Percentiles rank a stretch among this genome's conserved stretches.
Evolutionary conservation across 2,888 invertebrate species (phyloP).

Genomic region (Chironomus tentans): DNA sequence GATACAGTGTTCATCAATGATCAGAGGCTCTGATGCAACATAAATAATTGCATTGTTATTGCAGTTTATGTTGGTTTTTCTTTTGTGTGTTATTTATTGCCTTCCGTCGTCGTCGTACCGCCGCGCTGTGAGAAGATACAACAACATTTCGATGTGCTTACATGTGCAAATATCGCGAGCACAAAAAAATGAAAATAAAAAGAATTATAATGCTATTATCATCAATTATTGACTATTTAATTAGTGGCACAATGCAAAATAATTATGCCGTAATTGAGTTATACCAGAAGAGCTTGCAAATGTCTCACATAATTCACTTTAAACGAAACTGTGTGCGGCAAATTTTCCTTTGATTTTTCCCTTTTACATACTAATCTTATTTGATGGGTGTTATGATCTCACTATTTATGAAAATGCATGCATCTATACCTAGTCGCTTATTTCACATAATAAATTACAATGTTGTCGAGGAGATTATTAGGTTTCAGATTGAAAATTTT

Average conservation of each 20-base stretch:
- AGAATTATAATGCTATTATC: slow-evolving; percentile 16
- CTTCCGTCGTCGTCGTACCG: background rate
- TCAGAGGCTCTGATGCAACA: background rate
- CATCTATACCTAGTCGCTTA: background rate
- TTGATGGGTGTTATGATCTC: background rate
- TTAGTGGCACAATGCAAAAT: slow-evolving; percentile 21
- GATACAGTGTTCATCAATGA: background rate
- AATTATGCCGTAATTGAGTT: slow-evolving; percentile 14
- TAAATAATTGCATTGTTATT: slow-evolving; percentile 14
- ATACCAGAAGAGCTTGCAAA: background rate
- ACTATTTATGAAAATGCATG: background rate
- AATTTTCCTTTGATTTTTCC: background rate
- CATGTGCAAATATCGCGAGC: slow-evolving; percentile 6
- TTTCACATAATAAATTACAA: background rate
- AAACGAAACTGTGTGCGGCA: background rate
- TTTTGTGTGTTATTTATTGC: background rate
- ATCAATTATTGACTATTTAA: slow-evolving; percentile 23
- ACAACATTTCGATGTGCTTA: background rate
- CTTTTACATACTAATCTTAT: background rate
- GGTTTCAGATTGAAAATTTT: background rate
- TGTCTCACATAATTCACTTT: slow-evolving; percentile 5
- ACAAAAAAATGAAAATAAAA: background rate
- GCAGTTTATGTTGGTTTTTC: background rate
- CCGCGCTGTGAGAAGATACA: background rate
- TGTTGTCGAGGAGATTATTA: background rate